phyloP scores from a whole-genome alignment of 2,797 vertebrate species.

The Chrosomus eos region DNA sequence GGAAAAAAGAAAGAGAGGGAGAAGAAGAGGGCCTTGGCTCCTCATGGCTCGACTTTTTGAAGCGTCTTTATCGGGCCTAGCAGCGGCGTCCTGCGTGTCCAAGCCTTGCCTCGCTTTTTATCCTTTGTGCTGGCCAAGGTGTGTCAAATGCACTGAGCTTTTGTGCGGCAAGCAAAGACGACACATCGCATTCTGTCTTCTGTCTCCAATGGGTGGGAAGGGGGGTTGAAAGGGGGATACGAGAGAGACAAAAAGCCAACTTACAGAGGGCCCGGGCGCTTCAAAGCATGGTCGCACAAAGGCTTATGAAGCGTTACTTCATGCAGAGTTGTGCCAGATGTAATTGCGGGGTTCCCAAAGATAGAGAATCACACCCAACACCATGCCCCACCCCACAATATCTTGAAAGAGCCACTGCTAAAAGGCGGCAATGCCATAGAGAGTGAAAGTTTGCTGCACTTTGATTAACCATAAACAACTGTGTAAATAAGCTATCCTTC shows the following conservation, averaged over 20 bases:
- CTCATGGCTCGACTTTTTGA: constrained; percentile 78
- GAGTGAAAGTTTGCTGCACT: constrained; percentile 72
- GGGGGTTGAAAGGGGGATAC: constrained; percentile 33
- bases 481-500: constrained; percentile 73
- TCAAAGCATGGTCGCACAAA: constrained; percentile 81
- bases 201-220: constrained; percentile 73
- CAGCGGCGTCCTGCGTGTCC: constrained; percentile 78
- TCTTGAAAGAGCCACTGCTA: constrained; percentile 71
- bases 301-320: constrained; percentile 80
- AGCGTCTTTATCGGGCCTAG: constrained; percentile 83
- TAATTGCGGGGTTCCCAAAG: constrained; percentile 80
- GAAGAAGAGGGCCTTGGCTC: constrained; percentile 71
- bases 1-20: constrained; percentile 66
- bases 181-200: constrained; percentile 83
- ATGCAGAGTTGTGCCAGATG: constrained; percentile 84
- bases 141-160: constrained; percentile 84
- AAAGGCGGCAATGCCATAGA: constrained; percentile 65
- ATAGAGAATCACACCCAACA: constrained; percentile 77
- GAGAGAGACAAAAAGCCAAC: constrained; percentile 75
- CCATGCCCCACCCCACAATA: constrained; percentile 68
- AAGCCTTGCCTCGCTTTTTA: constrained; percentile 80
- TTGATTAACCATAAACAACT: constrained; percentile 74
- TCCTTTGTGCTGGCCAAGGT: constrained; percentile 84
- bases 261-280: constrained; percentile 75
- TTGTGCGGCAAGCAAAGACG: constrained; percentile 70